Evolutionary conservation across 1,140 invertebrate genomes (phyloP).

Genomic region (Lordiphosa stackelbergi): DNA sequence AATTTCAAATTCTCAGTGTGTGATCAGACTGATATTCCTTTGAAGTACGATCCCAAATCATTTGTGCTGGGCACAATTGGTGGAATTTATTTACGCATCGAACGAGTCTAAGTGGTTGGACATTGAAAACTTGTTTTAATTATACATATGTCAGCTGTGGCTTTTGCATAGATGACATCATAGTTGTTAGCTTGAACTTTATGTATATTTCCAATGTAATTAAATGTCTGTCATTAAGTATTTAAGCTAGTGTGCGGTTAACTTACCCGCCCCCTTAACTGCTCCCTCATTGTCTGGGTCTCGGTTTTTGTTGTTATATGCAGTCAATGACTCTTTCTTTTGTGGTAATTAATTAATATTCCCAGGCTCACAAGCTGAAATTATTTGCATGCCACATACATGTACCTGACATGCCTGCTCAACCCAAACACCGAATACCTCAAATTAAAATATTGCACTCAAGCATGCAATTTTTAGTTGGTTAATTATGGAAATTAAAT

Average conservation of each 20-base stretch:
- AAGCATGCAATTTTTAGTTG: slow-evolving; percentile 37
- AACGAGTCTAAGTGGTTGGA: not conserved
- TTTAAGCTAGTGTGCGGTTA: too few species aligned
- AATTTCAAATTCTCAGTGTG: slow-evolving; percentile 63
- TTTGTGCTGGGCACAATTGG: slow-evolving; percentile 25
- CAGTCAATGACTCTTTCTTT: slow-evolving; percentile 38
- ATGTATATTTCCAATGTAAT: too few species aligned
- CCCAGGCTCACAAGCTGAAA: slow-evolving; percentile 27
- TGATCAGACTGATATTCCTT: slow-evolving; percentile 39
- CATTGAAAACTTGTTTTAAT: slow-evolving; percentile 4
- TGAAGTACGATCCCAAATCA: slow-evolving; percentile 29
- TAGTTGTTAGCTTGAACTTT: too few species aligned
- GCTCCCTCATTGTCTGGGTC: not conserved
- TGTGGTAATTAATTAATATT: slow-evolving; percentile 37
- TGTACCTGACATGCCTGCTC: slow-evolving; percentile 14
- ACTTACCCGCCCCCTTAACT: too few species aligned
- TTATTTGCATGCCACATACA: slow-evolving; percentile 38
- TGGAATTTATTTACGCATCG: slow-evolving; percentile 20
- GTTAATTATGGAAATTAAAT: slow-evolving; percentile 19
- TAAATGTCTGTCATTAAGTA: too few species aligned
- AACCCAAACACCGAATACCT: slow-evolving; percentile 35
- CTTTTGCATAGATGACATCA: not conserved
- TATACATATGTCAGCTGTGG: slow-evolving; percentile 2
- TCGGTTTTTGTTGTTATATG: not conserved
- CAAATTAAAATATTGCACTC: slow-evolving; percentile 46